Conservation (phyloP, 2,888 invertebrate genomes). For the Cephalotes varians region DNA sequence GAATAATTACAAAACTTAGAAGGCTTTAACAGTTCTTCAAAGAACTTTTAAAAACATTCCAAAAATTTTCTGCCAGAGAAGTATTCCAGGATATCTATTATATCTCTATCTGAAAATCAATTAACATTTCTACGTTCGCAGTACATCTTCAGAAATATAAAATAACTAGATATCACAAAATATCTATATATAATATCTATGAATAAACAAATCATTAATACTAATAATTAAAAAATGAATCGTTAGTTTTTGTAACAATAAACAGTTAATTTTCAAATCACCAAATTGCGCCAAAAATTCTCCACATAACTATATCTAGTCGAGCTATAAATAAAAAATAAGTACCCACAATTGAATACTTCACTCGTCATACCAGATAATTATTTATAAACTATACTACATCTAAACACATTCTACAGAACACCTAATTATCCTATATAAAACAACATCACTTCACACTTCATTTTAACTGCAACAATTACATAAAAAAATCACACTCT, state of each 20-base stretch:
- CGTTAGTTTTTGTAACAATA: conserved; percentile 15
- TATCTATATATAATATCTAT: too few relatives aligned
- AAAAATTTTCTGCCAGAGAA: background rate
- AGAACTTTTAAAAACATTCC: background rate
- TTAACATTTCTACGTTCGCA: conserved; percentile 11
- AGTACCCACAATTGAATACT: conserved; percentile 19
- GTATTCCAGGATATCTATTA: background rate
- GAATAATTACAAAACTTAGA: conserved; percentile 12
- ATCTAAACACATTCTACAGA: conserved; percentile 52
- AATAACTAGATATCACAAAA: conserved; percentile 44
- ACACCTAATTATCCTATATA: conserved; percentile 56
- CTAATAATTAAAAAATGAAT: conserved; percentile 15
- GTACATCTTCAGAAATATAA: background rate
- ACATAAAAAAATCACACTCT: conserved; percentile 53
- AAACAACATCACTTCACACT: conserved; percentile 53
- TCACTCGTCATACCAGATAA: conserved; percentile 42
- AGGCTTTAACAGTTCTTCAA: background rate
- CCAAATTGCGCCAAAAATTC: conserved; percentile 55
- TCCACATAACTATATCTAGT: conserved; percentile 36
- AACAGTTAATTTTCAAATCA: conserved; percentile 31
- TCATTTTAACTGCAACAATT: conserved; percentile 51
- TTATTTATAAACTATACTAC: conserved; percentile 44
- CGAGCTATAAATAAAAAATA: conserved; percentile 50
- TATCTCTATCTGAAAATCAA: conserved; percentile 35
- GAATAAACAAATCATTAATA: conserved; percentile 16